Conservation (phyloP, 2,797 vertebrate species). For the Crenuchus spilurus region DNA sequence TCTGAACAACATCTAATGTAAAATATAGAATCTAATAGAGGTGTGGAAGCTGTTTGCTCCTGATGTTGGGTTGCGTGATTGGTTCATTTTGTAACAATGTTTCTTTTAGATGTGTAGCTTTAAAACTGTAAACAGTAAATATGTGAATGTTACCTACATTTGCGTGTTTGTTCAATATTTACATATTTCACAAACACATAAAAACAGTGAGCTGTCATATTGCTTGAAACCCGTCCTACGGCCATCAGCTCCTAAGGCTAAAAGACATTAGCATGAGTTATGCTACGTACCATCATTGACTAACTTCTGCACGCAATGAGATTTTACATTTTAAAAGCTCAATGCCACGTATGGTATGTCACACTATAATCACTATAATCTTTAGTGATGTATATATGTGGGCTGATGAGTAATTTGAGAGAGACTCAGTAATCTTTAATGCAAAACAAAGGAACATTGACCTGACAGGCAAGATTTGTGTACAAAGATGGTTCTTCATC, state of each 20-base stretch:
- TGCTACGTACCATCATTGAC: neutral
- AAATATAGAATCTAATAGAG: no score
- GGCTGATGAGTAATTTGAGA: neutral
- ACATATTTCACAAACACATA: neutral
- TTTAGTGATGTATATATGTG: neutral
- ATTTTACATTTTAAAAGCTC: no score
- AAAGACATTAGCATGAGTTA: neutral
- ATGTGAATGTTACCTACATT: neutral
- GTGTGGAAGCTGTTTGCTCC: no score
- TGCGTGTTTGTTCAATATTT: neutral
- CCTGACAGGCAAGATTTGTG: constrained; percentile 47
- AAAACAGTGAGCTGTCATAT: no score
- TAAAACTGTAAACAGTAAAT: no score
- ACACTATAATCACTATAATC: no score
- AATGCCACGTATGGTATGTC: no score
- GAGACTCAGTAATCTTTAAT: constrained; percentile 51
- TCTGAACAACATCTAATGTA: no score
- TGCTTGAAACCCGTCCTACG: no score
- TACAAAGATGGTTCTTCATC: constrained; percentile 62
- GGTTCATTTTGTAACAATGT: no score
- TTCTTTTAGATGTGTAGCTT: no score
- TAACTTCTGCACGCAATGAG: neutral
- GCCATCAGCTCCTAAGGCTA: neutral
- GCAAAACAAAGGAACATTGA: constrained; percentile 43
- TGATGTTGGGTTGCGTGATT: no score